phyloP scores from a whole-genome alignment of 2,888 invertebrate species.

The Tipula unca region DNA sequence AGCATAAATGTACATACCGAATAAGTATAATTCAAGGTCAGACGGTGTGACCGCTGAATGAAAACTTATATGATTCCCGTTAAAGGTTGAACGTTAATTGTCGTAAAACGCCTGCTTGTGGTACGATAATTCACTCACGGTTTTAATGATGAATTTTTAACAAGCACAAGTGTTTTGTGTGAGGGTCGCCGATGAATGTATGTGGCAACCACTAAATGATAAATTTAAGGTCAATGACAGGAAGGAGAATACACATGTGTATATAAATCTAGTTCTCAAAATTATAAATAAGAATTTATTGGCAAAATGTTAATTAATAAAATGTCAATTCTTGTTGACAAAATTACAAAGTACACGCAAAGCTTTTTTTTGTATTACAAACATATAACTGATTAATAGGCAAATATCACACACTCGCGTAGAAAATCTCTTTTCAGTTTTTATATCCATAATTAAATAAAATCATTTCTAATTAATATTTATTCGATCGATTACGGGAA shows the following conservation, averaged over 20 bases:
- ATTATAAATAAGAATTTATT: background rate
- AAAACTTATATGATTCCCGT: too few species aligned
- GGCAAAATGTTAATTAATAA: background rate
- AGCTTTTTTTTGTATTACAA: background rate
- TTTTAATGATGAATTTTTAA: background rate
- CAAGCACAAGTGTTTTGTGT: background rate
- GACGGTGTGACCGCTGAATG: too few species aligned
- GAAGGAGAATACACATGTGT: too few species aligned
- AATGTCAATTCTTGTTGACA: background rate
- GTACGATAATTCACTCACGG: too few species aligned
- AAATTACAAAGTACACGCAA: background rate
- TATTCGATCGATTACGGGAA: background rate
- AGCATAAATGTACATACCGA: too few species aligned
- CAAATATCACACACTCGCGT: background rate
- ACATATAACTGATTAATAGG: background rate
- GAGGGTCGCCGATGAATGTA: background rate
- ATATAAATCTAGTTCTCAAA: background rate
- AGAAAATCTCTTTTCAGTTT: background rate
- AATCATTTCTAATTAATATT: background rate
- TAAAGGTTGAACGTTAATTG: too few species aligned
- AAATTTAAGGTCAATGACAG: background rate
- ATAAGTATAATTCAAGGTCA: too few species aligned
- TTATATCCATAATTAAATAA: background rate
- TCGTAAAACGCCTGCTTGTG: too few species aligned
- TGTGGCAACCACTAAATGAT: background rate